Evolutionary conservation across 2,797 vertebrate species (phyloP).

Genomic region (Ataeniobius toweri): DNA sequence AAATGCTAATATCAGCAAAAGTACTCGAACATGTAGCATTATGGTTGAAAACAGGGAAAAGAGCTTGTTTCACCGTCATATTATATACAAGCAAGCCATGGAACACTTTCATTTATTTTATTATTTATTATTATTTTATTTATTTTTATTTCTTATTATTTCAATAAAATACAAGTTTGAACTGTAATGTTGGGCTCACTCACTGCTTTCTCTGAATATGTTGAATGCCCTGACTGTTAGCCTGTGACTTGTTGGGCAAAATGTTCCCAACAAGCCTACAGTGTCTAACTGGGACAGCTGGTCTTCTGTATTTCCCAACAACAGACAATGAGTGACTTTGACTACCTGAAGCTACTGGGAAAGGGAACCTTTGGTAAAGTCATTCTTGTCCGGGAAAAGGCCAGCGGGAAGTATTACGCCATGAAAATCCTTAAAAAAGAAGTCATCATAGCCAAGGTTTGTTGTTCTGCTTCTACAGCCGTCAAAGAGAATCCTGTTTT

Average conservation of each 20-base stretch:
- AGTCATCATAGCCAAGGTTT: constrained; percentile 97
- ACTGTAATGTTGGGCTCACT: background rate
- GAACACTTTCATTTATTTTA: too few relatives aligned
- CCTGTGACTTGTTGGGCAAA: background rate
- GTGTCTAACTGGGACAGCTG: background rate
- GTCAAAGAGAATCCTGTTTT: background rate
- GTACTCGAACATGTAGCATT: background rate
- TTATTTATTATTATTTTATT: too few relatives aligned
- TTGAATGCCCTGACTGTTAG: background rate
- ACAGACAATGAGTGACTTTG: constrained; percentile 98
- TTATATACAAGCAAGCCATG: background rate
- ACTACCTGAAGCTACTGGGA: constrained; percentile 97
- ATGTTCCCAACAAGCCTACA: background rate
- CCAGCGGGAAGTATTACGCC: constrained; percentile 97
- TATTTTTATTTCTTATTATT: background rate
- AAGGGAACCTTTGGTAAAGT: constrained; percentile 99
- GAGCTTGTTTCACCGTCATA: background rate
- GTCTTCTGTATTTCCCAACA: constrained; percentile 20
- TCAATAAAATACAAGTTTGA: background rate
- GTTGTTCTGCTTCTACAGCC: background rate
- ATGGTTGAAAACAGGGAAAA: background rate
- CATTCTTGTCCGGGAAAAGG: constrained; percentile 96
- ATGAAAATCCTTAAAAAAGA: constrained; percentile 99
- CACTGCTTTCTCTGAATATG: background rate
- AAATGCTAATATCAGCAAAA: background rate